Evolutionary conservation across 2,797 vertebrate species (phyloP).

Genomic region (Pseudochromis fuscus): DNA sequence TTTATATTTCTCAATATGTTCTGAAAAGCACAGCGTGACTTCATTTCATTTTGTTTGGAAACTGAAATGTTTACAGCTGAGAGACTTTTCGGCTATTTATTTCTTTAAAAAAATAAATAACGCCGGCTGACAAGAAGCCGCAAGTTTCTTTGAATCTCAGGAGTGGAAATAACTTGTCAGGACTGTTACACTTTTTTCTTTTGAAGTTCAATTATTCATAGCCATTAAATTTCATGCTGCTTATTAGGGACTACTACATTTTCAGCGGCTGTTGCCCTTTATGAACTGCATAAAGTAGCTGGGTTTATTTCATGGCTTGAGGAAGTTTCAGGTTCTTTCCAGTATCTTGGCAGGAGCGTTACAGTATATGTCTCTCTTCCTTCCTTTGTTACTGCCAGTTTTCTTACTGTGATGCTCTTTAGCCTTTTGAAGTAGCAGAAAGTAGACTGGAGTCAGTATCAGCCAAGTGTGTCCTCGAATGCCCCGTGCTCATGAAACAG

Average conservation of each 20-base stretch:
- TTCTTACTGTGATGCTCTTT: slow-evolving; percentile 53
- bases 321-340: slow-evolving; percentile 44
- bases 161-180: slow-evolving; percentile 40
- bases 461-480: slow-evolving; percentile 53
- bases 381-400: slow-evolving; percentile 47
- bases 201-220: slow-evolving; percentile 55
- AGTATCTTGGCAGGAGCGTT: slow-evolving; percentile 45
- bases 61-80: slow-evolving; percentile 62
- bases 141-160: slow-evolving; percentile 36
- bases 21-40: slow-evolving; percentile 66
- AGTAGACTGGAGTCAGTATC: slow-evolving; percentile 31
- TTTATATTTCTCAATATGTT: slow-evolving; percentile 53
- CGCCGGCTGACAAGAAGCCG: slow-evolving; percentile 34
- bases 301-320: slow-evolving; percentile 57
- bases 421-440: slow-evolving; percentile 42
- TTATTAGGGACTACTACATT: slow-evolving; percentile 42
- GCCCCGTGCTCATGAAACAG: slow-evolving; percentile 32
- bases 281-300: slow-evolving; percentile 52
- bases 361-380: slow-evolving; percentile 50
- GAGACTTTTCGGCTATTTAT: slow-evolving; percentile 38
- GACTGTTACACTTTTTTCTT: slow-evolving; percentile 34
- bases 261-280: slow-evolving; percentile 45
- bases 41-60: slow-evolving; percentile 68
- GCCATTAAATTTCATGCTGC: slow-evolving; percentile 35
- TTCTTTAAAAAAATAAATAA: slow-evolving; percentile 47